Conservation (phyloP, 2,797 vertebrate genomes). For the Gorsachius magnificus region DNA sequence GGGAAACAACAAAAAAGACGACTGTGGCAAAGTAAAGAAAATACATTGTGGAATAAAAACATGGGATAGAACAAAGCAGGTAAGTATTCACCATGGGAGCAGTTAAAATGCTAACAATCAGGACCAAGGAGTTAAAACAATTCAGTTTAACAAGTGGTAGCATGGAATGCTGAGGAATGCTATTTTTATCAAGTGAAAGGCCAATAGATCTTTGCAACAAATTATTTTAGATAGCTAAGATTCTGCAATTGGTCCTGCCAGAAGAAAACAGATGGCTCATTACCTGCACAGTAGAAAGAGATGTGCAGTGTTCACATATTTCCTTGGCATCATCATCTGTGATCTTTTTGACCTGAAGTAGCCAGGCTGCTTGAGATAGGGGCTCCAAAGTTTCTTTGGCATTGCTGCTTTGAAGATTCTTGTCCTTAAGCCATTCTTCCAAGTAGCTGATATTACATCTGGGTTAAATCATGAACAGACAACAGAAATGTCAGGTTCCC, state of each 20-base stretch:
- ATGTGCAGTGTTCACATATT: constrained; percentile 86
- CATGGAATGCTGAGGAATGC: neutral
- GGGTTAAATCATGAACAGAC: neutral
- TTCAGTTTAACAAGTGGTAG: neutral
- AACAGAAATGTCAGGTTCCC: neutral
- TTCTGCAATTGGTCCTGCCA: neutral
- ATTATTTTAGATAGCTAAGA: neutral
- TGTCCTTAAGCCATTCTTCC: constrained; percentile 97
- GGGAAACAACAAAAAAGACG: neutral
- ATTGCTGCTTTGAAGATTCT: constrained; percentile 85
- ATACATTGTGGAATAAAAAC: neutral
- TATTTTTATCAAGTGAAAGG: neutral
- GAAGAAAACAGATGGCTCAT: neutral
- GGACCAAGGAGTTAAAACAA: neutral
- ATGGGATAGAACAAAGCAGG: neutral
- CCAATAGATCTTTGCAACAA: neutral
- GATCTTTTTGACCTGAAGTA: constrained; percentile 96
- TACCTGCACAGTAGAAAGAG: constrained; percentile 93
- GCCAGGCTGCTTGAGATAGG: constrained; percentile 92
- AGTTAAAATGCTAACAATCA: neutral
- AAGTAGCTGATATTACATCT: constrained; percentile 98
- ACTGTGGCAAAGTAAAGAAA: neutral
- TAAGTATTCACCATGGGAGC: neutral
- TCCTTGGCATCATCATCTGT: constrained; percentile 93
- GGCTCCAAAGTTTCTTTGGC: constrained; percentile 91